phyloP scores from a whole-genome alignment of 2,797 vertebrate species.

The Champsocephalus gunnari region DNA sequence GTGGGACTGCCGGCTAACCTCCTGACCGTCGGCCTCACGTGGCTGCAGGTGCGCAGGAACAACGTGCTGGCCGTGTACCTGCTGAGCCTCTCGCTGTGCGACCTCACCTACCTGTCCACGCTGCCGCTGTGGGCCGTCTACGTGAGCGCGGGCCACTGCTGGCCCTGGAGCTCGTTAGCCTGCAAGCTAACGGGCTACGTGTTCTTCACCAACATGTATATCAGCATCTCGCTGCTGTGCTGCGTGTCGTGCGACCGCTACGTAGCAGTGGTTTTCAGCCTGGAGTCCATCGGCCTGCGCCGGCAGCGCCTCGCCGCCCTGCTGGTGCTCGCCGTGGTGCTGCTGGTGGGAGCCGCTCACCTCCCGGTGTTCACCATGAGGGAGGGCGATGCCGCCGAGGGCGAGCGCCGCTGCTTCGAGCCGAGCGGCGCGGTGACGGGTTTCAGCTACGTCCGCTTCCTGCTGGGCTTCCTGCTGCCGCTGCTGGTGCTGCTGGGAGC shows the following conservation, averaged over 20 bases:
- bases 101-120: conserved; percentile 89
- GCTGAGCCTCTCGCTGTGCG: conserved; percentile 88
- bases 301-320: conserved; percentile 67
- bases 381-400: rapidly evolving
- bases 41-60: conserved; percentile 81
- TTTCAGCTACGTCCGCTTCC: conserved; percentile 84
- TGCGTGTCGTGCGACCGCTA: conserved; percentile 92
- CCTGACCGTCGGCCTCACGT: conserved; percentile 84
- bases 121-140: conserved; percentile 91
- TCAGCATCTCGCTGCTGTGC: conserved; percentile 93
- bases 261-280: conserved; percentile 83
- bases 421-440: conserved; percentile 44
- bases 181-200: conserved; percentile 88
- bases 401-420: conserved; percentile 85
- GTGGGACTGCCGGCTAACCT: conserved; percentile 90
- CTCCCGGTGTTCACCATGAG: conserved; percentile 80
- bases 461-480: conserved; percentile 86
- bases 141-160: conserved; percentile 71
- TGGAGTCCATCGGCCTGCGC: conserved; percentile 86
- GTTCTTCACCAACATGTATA: conserved; percentile 95
- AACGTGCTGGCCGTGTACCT: conserved; percentile 90
- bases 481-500: conserved; percentile 82
- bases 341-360: conserved; percentile 77
- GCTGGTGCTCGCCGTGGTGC: conserved; percentile 60
- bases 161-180: conserved; percentile 71